Conservation (phyloP, 2,888 invertebrate genomes). For the Tenthredo mesomela region DNA sequence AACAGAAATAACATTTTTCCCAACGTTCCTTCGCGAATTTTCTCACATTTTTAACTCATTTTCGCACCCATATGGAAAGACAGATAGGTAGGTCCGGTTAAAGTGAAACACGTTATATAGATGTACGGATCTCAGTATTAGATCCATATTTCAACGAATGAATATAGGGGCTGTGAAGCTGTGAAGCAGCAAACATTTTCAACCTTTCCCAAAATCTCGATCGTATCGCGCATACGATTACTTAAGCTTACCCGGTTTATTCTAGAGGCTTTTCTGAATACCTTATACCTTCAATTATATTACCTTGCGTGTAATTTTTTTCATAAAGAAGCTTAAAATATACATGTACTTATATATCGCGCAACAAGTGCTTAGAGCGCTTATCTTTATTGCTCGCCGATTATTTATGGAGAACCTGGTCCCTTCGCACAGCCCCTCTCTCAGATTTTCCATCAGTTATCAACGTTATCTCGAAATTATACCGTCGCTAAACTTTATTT, state of each 20-base stretch:
- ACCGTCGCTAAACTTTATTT: conserved; percentile 27
- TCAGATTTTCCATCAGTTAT: conserved; percentile 31
- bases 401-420: conserved; percentile 44
- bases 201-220: not conserved
- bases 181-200: not conserved
- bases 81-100: not conserved
- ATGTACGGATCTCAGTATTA: not conserved
- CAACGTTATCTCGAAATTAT: conserved; percentile 39
- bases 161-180: conserved; percentile 6
- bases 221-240: conserved; percentile 11
- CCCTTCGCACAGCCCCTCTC: not conserved
- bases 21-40: not conserved
- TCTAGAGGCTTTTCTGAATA: conserved; percentile 1
- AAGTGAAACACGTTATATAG: not conserved
- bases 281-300: conserved; percentile 9
- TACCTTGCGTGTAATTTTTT: not conserved
- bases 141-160: not conserved
- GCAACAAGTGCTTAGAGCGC: conserved; percentile 48
- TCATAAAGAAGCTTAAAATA: conserved; percentile 9
- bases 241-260: not conserved
- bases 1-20: conserved; percentile 3
- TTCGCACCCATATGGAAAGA: not conserved
- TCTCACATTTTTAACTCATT: not conserved
- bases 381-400: conserved; percentile 40
- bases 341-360: conserved; percentile 22